phyloP scores from a whole-genome alignment of 2,888 invertebrate genomes.

The Cephus runcator region DNA sequence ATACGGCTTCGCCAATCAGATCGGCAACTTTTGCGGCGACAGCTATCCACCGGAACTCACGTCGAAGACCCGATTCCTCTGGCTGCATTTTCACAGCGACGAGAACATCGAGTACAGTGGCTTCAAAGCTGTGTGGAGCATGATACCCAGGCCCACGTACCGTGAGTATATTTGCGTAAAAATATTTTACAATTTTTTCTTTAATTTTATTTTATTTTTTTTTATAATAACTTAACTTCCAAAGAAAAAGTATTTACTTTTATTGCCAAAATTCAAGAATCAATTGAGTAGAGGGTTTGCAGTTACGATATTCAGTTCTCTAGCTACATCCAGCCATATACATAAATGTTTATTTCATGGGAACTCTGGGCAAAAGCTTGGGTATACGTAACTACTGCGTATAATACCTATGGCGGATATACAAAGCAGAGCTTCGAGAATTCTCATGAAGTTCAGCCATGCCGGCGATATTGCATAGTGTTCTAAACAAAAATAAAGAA shows the following conservation, averaged over 20 bases:
- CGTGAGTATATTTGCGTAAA: slow-evolving; percentile 64
- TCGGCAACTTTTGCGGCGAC: slow-evolving; percentile 79
- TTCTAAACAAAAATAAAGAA: background rate
- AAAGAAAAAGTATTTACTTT: background rate
- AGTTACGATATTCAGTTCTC: background rate
- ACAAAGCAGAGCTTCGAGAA: background rate
- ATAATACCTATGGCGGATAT: background rate
- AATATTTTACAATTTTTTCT: background rate
- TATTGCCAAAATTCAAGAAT: background rate
- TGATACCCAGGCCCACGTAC: slow-evolving; percentile 70
- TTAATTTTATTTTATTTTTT: background rate
- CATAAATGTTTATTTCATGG: background rate
- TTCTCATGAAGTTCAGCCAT: background rate
- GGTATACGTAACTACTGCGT: background rate
- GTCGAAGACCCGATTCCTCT: slow-evolving; percentile 79
- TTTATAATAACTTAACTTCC: too few species aligned
- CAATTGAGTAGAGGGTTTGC: background rate
- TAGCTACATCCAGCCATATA: background rate
- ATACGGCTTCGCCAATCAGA: slow-evolving; percentile 76
- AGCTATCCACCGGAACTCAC: slow-evolving; percentile 78
- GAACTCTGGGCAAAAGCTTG: background rate
- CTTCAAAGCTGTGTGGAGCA: slow-evolving; percentile 81
- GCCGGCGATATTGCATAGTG: background rate
- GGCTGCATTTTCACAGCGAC: slow-evolving; percentile 78
- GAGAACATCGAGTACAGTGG: slow-evolving; percentile 83